Conservation (phyloP, 2,113 vertebrate species). For the Oncorhynchus keta region DNA sequence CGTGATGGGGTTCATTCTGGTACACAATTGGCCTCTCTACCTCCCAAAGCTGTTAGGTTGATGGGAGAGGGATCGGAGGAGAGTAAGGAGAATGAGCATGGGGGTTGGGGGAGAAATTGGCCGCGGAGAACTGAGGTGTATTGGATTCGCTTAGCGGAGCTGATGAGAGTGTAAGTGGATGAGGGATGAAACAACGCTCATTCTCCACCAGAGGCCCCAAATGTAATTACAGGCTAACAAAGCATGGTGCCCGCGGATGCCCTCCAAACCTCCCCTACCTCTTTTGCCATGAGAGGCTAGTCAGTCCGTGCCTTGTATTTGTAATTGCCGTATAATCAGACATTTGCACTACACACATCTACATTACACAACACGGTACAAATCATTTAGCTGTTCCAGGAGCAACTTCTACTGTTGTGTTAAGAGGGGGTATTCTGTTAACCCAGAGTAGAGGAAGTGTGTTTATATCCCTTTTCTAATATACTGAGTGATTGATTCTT, state of each 20-base stretch:
- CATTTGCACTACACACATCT: no score
- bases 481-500: no score
- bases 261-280: neutral
- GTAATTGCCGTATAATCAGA: no score
- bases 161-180: conserved; percentile 29
- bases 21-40: conserved; percentile 37
- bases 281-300: neutral
- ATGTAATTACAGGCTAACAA: conserved; percentile 42
- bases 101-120: conserved; percentile 40
- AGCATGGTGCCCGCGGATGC: conserved; percentile 16
- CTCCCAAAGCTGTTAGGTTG: neutral
- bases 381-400: no score
- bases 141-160: conserved; percentile 43
- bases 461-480: no score
- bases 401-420: no score
- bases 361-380: no score
- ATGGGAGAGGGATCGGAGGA: conserved; percentile 27
- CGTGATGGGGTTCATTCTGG: conserved; percentile 52
- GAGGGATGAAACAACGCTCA: conserved; percentile 3
- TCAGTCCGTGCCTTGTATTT: no score
- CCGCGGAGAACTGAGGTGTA: conserved; percentile 39
- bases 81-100: conserved; percentile 51
- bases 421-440: no score
- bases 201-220: conserved; percentile 11
- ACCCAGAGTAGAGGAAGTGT: no score